Conservation (phyloP, 2,113 vertebrate genomes). For the Amphiprion ocellaris region DNA sequence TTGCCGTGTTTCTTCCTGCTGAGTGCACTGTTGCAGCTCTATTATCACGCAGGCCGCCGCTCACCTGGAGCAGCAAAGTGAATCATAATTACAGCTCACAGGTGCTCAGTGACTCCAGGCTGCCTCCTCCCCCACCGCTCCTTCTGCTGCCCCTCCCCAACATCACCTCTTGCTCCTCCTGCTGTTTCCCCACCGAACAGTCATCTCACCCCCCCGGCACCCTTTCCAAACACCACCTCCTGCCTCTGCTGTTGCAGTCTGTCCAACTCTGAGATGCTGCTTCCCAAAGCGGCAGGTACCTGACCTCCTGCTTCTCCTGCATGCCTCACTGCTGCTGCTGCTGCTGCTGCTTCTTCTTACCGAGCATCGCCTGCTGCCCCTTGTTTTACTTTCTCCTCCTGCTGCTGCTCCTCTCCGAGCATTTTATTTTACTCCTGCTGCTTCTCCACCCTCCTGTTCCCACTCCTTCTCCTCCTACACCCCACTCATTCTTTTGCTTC, state of each 20-base stretch:
- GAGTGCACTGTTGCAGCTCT: slow-evolving; percentile 20
- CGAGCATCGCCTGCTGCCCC: not conserved
- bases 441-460: not conserved
- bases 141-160: slow-evolving; percentile 16
- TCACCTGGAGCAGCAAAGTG: slow-evolving; percentile 48
- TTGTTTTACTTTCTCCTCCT: too few species aligned
- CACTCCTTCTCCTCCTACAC: too few species aligned
- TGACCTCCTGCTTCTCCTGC: slow-evolving; percentile 21
- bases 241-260: slow-evolving; percentile 12
- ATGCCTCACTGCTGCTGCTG: not conserved
- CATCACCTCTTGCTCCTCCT: slow-evolving; percentile 43
- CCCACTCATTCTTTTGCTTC: too few species aligned
- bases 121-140: slow-evolving; percentile 20
- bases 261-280: slow-evolving; percentile 16
- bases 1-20: slow-evolving; percentile 20
- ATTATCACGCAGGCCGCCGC: slow-evolving; percentile 36
- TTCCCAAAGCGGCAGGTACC: slow-evolving; percentile 5
- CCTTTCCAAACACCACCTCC: slow-evolving; percentile 12
- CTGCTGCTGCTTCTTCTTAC: not conserved
- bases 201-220: not conserved
- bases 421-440: too few species aligned
- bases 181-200: not conserved
- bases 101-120: slow-evolving; percentile 36
- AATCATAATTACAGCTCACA: slow-evolving; percentile 64
- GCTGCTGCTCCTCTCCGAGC: too few species aligned